These are phyloP conservation scores for Heliconius hortense DNA, from an alignment of 2,888 invertebrate species.

Conservation along the genomic window DNA sequence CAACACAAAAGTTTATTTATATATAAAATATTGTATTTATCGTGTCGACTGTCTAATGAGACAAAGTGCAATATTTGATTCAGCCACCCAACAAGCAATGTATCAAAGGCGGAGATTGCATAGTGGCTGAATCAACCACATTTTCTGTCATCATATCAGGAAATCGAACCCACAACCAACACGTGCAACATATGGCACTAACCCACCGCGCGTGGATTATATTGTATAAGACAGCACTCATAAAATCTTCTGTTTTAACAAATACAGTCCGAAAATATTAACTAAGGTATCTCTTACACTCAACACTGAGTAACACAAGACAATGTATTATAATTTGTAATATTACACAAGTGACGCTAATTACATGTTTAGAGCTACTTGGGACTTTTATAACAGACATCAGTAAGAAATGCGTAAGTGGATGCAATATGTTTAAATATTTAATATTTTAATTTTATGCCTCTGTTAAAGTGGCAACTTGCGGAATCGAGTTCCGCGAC, in stretches of 20 bases:
- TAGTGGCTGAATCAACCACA: background rate
- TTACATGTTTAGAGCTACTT: background rate
- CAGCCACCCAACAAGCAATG: no score
- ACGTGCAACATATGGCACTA: background rate
- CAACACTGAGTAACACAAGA: background rate
- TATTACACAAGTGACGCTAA: background rate
- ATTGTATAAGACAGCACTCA: background rate
- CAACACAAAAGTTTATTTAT: background rate
- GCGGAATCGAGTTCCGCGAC: no score
- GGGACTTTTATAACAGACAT: background rate
- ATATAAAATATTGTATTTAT: background rate
- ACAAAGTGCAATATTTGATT: background rate
- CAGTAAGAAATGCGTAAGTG: background rate
- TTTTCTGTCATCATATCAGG: background rate
- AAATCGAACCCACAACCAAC: background rate
- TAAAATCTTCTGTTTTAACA: background rate
- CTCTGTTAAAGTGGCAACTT: no score
- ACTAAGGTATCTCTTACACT: background rate
- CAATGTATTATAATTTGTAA: constrained; percentile 4
- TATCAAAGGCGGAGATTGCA: background rate
- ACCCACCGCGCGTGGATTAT: background rate
- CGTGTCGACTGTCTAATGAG: background rate
- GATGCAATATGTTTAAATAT: background rate
- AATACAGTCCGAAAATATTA: background rate
- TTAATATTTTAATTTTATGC: no score